These are phyloP conservation scores for Ptychodera flava DNA, from an alignment of 35 echinoderm and acorn worm species.

Conservation along the genomic window DNA sequence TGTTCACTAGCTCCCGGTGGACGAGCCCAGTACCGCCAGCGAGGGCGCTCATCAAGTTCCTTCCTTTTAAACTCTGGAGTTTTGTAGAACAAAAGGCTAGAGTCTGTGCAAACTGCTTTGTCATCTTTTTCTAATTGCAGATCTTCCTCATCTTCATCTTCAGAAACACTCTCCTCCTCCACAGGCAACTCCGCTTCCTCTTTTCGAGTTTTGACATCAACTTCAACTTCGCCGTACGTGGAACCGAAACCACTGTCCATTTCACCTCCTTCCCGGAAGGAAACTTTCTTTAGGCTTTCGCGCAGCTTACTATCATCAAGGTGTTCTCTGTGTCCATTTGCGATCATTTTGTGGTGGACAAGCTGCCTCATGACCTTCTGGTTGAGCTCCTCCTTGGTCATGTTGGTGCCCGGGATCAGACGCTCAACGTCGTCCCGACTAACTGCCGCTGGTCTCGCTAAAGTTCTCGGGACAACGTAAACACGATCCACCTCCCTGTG, in stretches of 20 bases:
- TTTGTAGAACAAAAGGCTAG: background rate
- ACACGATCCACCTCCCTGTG: background rate
- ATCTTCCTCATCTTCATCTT: conserved; percentile 31
- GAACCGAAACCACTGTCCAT: conserved; percentile 46
- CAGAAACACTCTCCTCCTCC: conserved; percentile 21
- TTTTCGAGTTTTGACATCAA: conserved; percentile 15
- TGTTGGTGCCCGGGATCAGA: conserved; percentile 72
- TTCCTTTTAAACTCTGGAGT: background rate
- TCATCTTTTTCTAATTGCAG: conserved; percentile 12
- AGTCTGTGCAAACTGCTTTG: conserved; percentile 3
- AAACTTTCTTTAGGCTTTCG: conserved; percentile 36
- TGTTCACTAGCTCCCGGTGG: background rate
- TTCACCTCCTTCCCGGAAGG: conserved; percentile 26
- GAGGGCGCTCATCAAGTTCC: background rate
- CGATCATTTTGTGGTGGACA: conserved; percentile 64
- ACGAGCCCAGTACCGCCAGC: background rate
- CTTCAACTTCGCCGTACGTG: conserved; percentile 10
- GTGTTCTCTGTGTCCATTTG: background rate
- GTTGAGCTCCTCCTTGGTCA: conserved; percentile 75
- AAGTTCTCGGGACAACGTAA: background rate
- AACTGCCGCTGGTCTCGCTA: conserved; percentile 40
- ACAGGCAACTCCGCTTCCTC: conserved; percentile 11
- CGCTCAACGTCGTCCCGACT: conserved; percentile 46
- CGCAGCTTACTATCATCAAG: background rate
- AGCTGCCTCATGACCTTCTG: conserved; percentile 84